Base-by-base conservation (phyloP, 2,797 vertebrate species). In the Rhinogobio ventralis region DNA sequence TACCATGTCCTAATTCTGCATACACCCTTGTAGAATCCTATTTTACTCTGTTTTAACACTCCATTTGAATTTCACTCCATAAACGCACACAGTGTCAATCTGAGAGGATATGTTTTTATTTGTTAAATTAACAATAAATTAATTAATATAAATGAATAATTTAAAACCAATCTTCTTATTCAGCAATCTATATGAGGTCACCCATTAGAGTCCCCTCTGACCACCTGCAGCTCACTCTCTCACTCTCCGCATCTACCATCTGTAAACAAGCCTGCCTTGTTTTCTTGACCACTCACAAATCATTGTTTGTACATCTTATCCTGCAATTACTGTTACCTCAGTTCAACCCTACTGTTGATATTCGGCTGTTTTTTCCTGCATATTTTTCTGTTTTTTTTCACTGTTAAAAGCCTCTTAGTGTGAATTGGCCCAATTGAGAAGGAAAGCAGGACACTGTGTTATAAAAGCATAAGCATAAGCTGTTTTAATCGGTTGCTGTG, bases 401-500 rank as follows among this genome's bases (percentile, higher is more conserved):
- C 19, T 39, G 11, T 74, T 85, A 85, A 53, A 73, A 83, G 53
- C 45, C 77, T 66, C 76, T 76, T 81, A 80, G 39, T 67, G 42
- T 69, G 33, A 36, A 23, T 49, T 68, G 30, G 51, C 68, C 73
- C 73, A 28, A 19, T 73, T 77, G 30, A 55, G 49, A 68, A 14
- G 19, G 39, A 81, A 84, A 30, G 53, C 81, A 86, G 77, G 51
- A 86, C 39, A 71, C 57, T 49, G 64, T 60, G 42, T 83, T 84
- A 67, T 73, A 88, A 76, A 86, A 81, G 46, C 53, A 20, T 51
- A 19, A 73, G 30, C 46, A 53, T 78, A 76, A 71, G 72, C 39
- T 25, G 51, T 15, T 46, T 78, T 25, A 25, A 14, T 28, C 13
- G 6, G 28, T 66, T 57, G 57, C 13, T 62, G 57, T 62, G 13